Percentiles rank a stretch among this genome's conserved stretches.
These are phyloP conservation scores for Tiliacea aurago DNA, from an alignment of 2,888 invertebrate genomes.

Conservation along the genomic window DNA sequence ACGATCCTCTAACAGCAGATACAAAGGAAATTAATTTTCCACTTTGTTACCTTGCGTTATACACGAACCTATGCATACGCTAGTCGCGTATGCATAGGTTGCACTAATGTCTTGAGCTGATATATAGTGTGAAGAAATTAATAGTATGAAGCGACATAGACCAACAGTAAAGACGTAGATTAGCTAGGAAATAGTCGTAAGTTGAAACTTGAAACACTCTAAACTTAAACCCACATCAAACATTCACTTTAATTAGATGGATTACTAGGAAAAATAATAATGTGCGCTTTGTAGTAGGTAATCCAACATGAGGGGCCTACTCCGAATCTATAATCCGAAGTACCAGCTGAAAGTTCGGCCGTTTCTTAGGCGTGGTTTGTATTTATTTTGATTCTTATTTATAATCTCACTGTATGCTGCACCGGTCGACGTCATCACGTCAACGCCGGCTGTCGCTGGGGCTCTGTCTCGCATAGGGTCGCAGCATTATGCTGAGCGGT, in stretches of 20 bases:
- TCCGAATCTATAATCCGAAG: too few species aligned
- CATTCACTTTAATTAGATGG: not conserved
- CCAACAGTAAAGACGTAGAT: not conserved
- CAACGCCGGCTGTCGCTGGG: too few species aligned
- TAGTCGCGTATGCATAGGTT: constrained; percentile 57
- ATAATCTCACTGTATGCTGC: too few species aligned
- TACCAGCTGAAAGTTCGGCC: too few species aligned
- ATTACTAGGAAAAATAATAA: too few species aligned
- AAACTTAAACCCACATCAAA: not conserved
- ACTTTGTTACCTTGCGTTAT: constrained; percentile 51
- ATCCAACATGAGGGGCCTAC: not conserved
- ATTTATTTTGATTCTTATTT: too few species aligned
- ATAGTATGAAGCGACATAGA: not conserved
- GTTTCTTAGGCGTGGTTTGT: too few species aligned
- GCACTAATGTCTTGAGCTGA: constrained; percentile 46
- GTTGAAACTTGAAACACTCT: not conserved
- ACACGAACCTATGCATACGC: not conserved
- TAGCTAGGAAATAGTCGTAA: not conserved
- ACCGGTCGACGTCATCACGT: too few species aligned
- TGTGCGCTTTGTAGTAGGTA: not conserved
- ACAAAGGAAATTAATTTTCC: constrained; percentile 67
- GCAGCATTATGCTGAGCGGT: too few species aligned
- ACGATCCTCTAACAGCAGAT: constrained; percentile 27
- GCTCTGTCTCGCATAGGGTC: too few species aligned
- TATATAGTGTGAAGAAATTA: constrained; percentile 11